phyloP scores from a whole-genome alignment of 2,113 vertebrate genomes.

The Rattus rattus region DNA sequence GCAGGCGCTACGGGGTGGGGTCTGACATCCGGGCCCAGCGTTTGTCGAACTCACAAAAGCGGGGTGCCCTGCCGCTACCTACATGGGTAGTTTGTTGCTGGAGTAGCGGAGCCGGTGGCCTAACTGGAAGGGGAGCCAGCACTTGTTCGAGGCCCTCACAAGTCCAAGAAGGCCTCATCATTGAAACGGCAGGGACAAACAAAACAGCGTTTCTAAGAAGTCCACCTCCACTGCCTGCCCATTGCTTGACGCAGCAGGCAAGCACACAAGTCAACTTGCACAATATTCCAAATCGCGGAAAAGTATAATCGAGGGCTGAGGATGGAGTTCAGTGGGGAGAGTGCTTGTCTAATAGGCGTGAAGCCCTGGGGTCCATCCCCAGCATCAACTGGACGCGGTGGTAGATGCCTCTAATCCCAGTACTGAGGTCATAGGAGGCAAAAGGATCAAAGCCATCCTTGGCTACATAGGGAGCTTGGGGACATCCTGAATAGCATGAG shows the following conservation, averaged over 20 bases:
- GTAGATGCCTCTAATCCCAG: neutral
- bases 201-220: neutral
- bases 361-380: neutral
- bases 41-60: neutral
- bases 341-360: neutral
- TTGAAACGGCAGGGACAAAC: neutral
- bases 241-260: neutral
- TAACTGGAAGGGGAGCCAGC: neutral
- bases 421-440: neutral
- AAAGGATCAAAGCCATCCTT: neutral
- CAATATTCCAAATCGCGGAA: neutral
- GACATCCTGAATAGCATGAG: neutral
- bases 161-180: neutral
- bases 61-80: neutral
- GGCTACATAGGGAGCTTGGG: neutral
- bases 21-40: neutral
- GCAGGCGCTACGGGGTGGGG: neutral
- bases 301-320: neutral
- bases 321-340: neutral
- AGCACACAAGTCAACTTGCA: neutral
- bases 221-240: neutral
- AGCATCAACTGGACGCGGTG: neutral
- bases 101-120: neutral
- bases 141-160: neutral
- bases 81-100: fast-evolving